Evolutionary conservation across 1,140 invertebrate species (phyloP).

Genomic region (Pogonognathellus flavescens): DNA sequence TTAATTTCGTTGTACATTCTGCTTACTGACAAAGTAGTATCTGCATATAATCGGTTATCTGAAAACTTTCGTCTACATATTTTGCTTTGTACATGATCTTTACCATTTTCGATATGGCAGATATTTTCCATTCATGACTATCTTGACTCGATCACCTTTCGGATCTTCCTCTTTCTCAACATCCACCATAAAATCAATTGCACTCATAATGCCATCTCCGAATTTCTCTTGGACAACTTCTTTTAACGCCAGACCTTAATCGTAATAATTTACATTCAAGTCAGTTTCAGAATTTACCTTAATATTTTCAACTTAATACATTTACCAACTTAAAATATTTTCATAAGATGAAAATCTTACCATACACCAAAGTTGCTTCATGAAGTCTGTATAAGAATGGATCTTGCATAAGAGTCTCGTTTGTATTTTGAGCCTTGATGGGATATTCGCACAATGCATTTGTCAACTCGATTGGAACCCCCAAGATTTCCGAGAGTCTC

Average conservation of each 20-base stretch:
- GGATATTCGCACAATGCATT: slow-evolving; percentile 61
- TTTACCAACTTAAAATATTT: too few species aligned
- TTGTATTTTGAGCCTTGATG: slow-evolving; percentile 62
- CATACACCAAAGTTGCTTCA: slow-evolving; percentile 69
- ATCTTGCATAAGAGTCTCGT: slow-evolving; percentile 65
- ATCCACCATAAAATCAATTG: slow-evolving; percentile 70
- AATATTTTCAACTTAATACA: too few species aligned
- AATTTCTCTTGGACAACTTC: slow-evolving; percentile 70
- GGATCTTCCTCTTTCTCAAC: slow-evolving; percentile 67
- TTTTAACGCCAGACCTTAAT: slow-evolving; percentile 66
- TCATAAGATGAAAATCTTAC: too few species aligned
- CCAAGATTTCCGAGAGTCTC: slow-evolving; percentile 61
- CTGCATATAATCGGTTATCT: neutral
- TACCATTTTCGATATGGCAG: slow-evolving; percentile 68
- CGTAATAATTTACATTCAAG: too few species aligned
- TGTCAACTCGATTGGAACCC: slow-evolving; percentile 26
- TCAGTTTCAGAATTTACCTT: too few species aligned
- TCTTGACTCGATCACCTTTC: slow-evolving; percentile 68
- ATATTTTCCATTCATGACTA: slow-evolving; percentile 69
- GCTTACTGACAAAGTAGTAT: too few species aligned
- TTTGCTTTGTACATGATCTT: slow-evolving; percentile 22
- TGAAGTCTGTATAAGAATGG: slow-evolving; percentile 69
- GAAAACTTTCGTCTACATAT: neutral
- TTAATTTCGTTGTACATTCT: too few species aligned
- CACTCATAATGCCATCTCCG: slow-evolving; percentile 71